Conservation (phyloP, 2,113 vertebrate species). For the Mormoops blainvillei region DNA sequence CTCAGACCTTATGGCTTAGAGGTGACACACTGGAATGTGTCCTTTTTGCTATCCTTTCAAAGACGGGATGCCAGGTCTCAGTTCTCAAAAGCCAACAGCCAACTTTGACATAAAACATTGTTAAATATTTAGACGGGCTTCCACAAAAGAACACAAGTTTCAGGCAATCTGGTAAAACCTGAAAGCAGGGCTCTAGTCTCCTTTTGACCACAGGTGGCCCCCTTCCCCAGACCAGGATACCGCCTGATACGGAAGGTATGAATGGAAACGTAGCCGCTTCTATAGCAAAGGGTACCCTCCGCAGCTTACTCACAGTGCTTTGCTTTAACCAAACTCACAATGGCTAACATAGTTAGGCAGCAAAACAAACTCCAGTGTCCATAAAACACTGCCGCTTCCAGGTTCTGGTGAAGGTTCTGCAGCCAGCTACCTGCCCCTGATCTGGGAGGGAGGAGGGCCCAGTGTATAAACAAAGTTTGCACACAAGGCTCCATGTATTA, state of each 20-base stretch:
- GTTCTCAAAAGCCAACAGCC: neutral
- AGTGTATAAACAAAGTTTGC: slow-evolving; percentile 38
- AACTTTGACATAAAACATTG: neutral
- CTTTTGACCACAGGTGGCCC: neutral
- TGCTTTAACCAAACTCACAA: slow-evolving; percentile 25
- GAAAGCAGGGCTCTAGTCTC: neutral
- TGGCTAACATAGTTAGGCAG: slow-evolving; percentile 1
- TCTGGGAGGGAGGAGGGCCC: neutral
- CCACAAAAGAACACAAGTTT: neutral
- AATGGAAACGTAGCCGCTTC: neutral
- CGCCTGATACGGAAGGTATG: neutral
- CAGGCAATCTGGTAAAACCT: neutral
- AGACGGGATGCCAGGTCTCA: neutral
- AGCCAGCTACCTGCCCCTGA: slow-evolving; percentile 13
- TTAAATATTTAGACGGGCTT: neutral
- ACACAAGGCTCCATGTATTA: slow-evolving; percentile 16
- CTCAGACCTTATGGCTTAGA: neutral
- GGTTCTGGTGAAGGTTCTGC: neutral
- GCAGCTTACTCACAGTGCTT: neutral
- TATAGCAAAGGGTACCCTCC: neutral
- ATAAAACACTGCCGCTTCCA: neutral
- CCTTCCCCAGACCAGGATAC: neutral
- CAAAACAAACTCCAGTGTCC: slow-evolving; percentile 15
- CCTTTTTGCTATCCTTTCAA: neutral
- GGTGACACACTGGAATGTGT: neutral